These are phyloP conservation scores for Euglossa dilemma DNA, from an alignment of 1,140 invertebrate genomes.

Conservation along the genomic window DNA sequence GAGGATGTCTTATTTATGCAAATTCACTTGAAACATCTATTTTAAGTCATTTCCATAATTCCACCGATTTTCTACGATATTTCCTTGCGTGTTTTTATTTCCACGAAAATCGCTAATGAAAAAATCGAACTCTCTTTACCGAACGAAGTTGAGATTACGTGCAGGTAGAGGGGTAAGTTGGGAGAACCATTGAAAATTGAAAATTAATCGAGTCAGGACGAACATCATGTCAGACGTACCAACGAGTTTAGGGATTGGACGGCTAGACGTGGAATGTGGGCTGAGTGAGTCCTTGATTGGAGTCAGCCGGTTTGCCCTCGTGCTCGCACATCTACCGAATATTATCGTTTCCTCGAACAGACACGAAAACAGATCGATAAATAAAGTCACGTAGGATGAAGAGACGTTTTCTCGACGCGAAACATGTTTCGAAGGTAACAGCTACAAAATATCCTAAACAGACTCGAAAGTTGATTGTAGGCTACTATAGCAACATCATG, in stretches of 20 bases:
- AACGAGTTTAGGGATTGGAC: slow-evolving; percentile 75
- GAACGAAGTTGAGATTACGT: neutral
- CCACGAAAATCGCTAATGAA: neutral
- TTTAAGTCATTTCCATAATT: neutral
- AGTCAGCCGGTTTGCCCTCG: slow-evolving; percentile 68
- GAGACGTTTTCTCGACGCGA: too few species aligned
- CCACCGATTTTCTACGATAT: neutral
- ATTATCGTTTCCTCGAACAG: slow-evolving; percentile 19
- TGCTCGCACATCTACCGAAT: slow-evolving; percentile 38
- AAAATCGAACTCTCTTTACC: neutral
- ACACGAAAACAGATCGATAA: neutral
- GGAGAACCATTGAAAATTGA: neutral
- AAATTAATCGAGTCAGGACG: neutral
- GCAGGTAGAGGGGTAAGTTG: too few species aligned
- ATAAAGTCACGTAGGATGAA: neutral
- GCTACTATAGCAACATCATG: too few species aligned
- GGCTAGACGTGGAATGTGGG: slow-evolving; percentile 78
- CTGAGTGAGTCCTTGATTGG: slow-evolving; percentile 78
- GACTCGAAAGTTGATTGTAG: too few species aligned
- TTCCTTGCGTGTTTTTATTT: neutral
- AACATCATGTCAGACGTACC: slow-evolving; percentile 2
- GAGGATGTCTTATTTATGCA: neutral
- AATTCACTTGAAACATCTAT: neutral
- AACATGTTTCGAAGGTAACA: too few species aligned
- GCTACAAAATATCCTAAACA: too few species aligned